A percentile compares a stretch with the other conserved stretches of the same genome.
phyloP scores from a whole-genome alignment of 53 echinoderm and acorn worm species.

The Patiria pectinifera region DNA sequence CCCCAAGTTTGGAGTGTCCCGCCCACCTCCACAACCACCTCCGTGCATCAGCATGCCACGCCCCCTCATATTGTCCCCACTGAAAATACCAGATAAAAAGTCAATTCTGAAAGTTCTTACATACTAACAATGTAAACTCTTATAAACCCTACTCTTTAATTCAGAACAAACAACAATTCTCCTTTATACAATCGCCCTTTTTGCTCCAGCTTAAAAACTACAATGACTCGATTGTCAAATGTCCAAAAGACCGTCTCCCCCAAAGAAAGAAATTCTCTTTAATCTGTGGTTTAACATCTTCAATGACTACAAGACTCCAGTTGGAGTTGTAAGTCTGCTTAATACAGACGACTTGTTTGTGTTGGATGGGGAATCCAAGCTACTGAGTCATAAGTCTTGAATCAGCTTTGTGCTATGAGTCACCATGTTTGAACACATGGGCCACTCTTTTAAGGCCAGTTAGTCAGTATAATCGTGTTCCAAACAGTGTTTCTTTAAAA shows the following conservation, averaged over 20 bases:
- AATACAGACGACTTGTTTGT: not conserved
- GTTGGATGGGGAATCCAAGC: constrained; percentile 20
- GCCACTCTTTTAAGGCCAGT: not conserved
- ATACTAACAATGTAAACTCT: too few species aligned
- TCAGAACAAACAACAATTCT: too few species aligned
- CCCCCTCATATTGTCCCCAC: too few species aligned
- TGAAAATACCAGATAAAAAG: too few species aligned
- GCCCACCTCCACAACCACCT: too few species aligned
- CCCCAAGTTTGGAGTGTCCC: too few species aligned
- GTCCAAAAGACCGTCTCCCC: not conserved
- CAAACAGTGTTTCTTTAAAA: not conserved
- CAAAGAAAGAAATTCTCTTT: not conserved
- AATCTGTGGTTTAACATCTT: not conserved
- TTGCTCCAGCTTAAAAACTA: not conserved
- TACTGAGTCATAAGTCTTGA: not conserved
- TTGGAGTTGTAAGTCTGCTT: not conserved
- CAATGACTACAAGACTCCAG: not conserved
- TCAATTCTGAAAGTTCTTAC: too few species aligned
- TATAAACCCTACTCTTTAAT: too few species aligned
- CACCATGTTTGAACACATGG: not conserved
- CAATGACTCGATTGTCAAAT: not conserved
- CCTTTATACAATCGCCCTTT: too few species aligned
- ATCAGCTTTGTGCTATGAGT: not conserved
- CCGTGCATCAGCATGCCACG: too few species aligned
- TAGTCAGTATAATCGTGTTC: not conserved